A percentile compares a stretch with the other conserved stretches of the same genome.
phyloP scores from a whole-genome alignment of 2,113 vertebrate genomes.

The Thymallus thymallus region DNA sequence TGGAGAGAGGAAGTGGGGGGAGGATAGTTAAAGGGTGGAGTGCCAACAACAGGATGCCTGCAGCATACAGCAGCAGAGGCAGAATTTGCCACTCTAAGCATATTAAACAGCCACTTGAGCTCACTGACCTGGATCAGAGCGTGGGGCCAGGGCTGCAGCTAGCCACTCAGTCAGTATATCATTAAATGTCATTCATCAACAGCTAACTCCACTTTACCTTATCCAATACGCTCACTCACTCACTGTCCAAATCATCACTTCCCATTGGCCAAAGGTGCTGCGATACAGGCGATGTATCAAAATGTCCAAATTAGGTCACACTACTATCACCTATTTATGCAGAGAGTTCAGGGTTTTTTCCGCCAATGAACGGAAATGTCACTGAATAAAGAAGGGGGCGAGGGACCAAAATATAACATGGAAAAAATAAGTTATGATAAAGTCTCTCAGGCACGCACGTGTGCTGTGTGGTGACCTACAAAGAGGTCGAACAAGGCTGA shows the following conservation, averaged over 20 bases:
- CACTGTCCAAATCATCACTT: slow-evolving; percentile 6
- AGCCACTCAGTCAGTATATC: slow-evolving; percentile 28
- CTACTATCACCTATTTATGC: not conserved
- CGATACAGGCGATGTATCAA: not conserved
- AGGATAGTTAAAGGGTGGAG: not conserved
- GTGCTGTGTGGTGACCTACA: not conserved
- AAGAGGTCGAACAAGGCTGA: not conserved
- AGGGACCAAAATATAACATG: not conserved
- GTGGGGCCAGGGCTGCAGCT: not conserved
- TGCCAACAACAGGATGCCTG: slow-evolving; percentile 15
- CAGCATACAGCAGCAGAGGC: slow-evolving; percentile 7
- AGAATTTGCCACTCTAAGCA: slow-evolving; percentile 24
- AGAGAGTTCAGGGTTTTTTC: too few species aligned
- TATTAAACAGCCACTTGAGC: slow-evolving; percentile 54
- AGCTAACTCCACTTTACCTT: slow-evolving; percentile 8
- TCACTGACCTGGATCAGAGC: slow-evolving; percentile 44
- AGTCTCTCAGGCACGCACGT: too few species aligned
- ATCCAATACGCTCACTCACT: slow-evolving; percentile 7
- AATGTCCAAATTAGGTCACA: not conserved
- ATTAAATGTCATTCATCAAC: slow-evolving; percentile 19
- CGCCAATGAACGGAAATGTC: not conserved
- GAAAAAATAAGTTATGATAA: too few species aligned
- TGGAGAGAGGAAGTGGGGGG: slow-evolving; percentile 18
- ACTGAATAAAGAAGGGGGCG: not conserved
- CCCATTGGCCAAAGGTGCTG: slow-evolving; percentile 3